Evolutionary conservation across 2,797 vertebrate genomes (phyloP).

Genomic region (Anolis apletophallus): DNA sequence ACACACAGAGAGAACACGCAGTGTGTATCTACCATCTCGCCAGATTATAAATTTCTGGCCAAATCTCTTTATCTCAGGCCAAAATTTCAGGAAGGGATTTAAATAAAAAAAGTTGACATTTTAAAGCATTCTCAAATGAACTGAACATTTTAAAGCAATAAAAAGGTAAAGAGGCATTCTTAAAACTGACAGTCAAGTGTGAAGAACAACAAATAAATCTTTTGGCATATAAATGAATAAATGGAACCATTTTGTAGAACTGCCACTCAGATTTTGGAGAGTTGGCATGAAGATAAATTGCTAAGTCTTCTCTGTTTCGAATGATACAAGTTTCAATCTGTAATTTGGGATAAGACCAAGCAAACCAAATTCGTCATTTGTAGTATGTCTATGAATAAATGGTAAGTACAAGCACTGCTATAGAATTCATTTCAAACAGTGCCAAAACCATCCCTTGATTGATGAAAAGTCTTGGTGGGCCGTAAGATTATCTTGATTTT

Average conservation of each 20-base stretch:
- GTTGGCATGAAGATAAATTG: not conserved
- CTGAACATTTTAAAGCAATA: not conserved
- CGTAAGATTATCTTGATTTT: slow-evolving; percentile 43
- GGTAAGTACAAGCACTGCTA: not conserved
- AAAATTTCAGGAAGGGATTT: not conserved
- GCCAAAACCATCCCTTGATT: not conserved
- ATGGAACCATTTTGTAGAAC: not conserved
- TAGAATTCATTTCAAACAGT: not conserved
- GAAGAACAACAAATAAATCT: not conserved
- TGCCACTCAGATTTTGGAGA: not conserved
- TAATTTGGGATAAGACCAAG: not conserved
- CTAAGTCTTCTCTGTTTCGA: not conserved
- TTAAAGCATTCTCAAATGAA: not conserved
- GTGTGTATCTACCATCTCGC: not conserved
- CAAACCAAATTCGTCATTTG: not conserved
- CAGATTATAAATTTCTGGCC: not conserved
- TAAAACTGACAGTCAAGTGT: not conserved
- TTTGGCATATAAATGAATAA: not conserved
- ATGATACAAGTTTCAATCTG: not conserved
- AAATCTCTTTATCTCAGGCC: not conserved
- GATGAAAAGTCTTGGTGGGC: slow-evolving; percentile 41
- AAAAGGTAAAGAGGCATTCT: not conserved
- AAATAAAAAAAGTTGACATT: not conserved
- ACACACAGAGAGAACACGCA: not conserved
- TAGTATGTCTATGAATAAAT: not conserved